These are phyloP conservation scores for Theretra japonica DNA, from an alignment of 2,888 invertebrate genomes.

Conservation along the genomic window DNA sequence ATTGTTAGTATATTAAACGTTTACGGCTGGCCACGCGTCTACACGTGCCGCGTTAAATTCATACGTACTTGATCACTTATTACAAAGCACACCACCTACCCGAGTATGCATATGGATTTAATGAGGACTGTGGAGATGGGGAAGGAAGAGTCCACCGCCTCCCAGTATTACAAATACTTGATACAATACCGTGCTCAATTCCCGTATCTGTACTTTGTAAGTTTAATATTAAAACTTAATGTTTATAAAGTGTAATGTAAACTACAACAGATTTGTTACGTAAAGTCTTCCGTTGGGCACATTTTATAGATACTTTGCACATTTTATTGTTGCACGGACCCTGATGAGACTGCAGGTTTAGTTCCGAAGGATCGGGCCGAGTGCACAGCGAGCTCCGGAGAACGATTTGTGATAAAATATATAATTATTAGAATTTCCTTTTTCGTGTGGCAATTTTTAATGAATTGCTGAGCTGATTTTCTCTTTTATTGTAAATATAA, in stretches of 20 bases:
- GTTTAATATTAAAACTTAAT: conserved; percentile 75
- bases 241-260: conserved; percentile 72
- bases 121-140: conserved; percentile 14
- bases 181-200: conserved; percentile 79
- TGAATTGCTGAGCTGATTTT: conserved; percentile 79
- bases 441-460: conserved; percentile 72
- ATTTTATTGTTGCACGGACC: conserved; percentile 72
- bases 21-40: conserved; percentile 55
- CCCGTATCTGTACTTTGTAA: conserved; percentile 80
- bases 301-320: conserved; percentile 79
- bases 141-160: conserved; percentile 32
- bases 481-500: conserved; percentile 80
- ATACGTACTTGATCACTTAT: conserved; percentile 47
- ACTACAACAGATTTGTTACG: conserved; percentile 95
- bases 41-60: conserved; percentile 50
- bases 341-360: conserved; percentile 55
- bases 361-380: conserved; percentile 61
- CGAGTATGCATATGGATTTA: conserved; percentile 29
- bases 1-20: conserved; percentile 57
- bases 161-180: conserved; percentile 73
- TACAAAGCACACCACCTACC: conserved; percentile 37
- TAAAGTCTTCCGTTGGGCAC: conserved; percentile 86
- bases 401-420: conserved; percentile 80
- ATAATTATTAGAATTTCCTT: conserved; percentile 62
- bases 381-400: conserved; percentile 80